Evolutionary conservation across 1,140 invertebrate genomes (phyloP), one percentile per base, ranked within the genome.

Genomic region (Euura lappo): DNA sequence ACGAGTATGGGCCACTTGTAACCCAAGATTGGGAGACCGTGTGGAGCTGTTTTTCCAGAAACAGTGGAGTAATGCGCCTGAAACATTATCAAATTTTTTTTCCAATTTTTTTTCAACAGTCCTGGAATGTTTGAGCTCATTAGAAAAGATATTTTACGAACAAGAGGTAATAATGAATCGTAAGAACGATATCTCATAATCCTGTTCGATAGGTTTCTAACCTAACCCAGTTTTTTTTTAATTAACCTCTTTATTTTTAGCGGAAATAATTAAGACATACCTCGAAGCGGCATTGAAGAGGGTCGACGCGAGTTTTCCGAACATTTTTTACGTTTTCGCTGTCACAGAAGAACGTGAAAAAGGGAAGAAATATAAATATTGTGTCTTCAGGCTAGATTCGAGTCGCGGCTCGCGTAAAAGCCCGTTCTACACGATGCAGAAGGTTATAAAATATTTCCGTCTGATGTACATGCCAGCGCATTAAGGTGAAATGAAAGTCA

Each of bases 31-130:
- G 8, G 71, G 67, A 65, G 10, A 70, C 45, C 10, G 69, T 60
- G 43, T 65, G 5, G n/a, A 74, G 11, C 71, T 77, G 71, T 51
- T 66, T 74, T 10, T 45, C 64, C 1, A 71, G 5, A 43, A 74
- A 11, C 6, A 45, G 10, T 4, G 43, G 46, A 68, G 66, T 42
- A 68, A 72, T 83, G 83, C 71, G 78, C 79, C 69, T 76, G 79
- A 43, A 80, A 76, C 72, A 79, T 80, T 42, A 6, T 51, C 65
- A 28, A 28, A 28, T 28, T 28, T 28, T 28, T 28, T 28, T 28
- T 28, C 28, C 28, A 28, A 28, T 28, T 28, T 28, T 28, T 28
- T 28, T 28, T 28, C 28, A 28, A 28, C 28, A 28, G 28, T 28
- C 28, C 28, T 28, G 28, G 28, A 28, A 28, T 28, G 28, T 28